These are phyloP conservation scores for Ericerus pela DNA, from an alignment of 1,140 invertebrate genomes.

Conservation along the genomic window DNA sequence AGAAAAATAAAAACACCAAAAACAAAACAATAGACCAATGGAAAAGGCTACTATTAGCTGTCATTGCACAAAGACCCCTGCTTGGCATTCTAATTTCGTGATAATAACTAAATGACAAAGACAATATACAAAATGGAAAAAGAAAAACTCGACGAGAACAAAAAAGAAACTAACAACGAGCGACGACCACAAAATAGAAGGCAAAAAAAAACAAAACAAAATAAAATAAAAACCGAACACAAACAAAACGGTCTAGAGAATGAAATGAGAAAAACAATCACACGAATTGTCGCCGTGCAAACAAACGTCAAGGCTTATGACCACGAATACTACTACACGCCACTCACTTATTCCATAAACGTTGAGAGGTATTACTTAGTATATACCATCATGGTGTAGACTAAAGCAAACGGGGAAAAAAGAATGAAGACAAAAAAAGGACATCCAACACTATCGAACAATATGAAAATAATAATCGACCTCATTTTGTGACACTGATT, in stretches of 20 bases:
- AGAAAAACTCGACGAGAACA: not conserved
- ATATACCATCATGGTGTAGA: too few relatives aligned
- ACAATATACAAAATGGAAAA: not conserved
- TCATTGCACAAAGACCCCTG: not conserved
- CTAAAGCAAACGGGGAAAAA: too few relatives aligned
- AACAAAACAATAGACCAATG: not conserved
- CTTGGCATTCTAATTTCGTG: slow-evolving; percentile 1
- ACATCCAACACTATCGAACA: too few relatives aligned
- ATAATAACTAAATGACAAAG: not conserved
- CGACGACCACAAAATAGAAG: not conserved
- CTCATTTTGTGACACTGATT: too few relatives aligned
- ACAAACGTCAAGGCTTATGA: slow-evolving; percentile 9
- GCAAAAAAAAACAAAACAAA: not conserved
- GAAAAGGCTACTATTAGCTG: slow-evolving; percentile 1
- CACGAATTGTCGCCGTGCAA: not conserved
- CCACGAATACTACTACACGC: not conserved
- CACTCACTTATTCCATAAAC: not conserved
- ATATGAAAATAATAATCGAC: too few relatives aligned
- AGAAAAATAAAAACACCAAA: not conserved
- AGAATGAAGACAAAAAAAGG: too few relatives aligned
- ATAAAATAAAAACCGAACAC: too few relatives aligned
- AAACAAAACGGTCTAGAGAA: too few relatives aligned
- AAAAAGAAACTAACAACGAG: not conserved
- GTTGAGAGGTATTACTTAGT: too few relatives aligned
- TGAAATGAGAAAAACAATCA: too few relatives aligned